Evolutionary conservation across 1,140 invertebrate species (phyloP).

Genomic region (Diplogasteroides magnus): DNA sequence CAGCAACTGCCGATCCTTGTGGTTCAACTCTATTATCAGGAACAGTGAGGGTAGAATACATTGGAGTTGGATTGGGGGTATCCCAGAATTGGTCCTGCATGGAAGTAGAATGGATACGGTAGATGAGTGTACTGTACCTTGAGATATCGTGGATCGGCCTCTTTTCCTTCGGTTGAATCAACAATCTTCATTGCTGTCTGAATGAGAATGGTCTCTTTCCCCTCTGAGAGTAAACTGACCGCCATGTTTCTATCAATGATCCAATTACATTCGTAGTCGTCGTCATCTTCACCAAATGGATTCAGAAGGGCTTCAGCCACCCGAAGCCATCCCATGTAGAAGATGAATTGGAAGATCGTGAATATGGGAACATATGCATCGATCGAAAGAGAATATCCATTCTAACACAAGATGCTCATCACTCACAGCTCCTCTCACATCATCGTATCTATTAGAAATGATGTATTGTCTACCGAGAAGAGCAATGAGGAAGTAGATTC

Average conservation of each 20-base stretch:
- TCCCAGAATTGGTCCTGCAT: not conserved
- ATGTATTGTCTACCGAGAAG: slow-evolving; percentile 27
- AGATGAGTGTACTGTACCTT: not conserved
- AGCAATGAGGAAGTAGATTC: slow-evolving; percentile 26
- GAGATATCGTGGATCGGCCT: not conserved
- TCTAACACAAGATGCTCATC: not conserved
- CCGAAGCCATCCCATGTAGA: slow-evolving; percentile 92
- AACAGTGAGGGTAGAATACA: not conserved
- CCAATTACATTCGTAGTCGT: slow-evolving; percentile 80
- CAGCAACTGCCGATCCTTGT: not conserved
- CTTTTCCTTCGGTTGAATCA: slow-evolving; percentile 5
- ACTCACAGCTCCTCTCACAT: not conserved
- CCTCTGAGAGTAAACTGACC: not conserved
- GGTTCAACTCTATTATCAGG: not conserved
- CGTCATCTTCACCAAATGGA: slow-evolving; percentile 88
- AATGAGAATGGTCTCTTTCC: not conserved
- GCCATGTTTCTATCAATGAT: slow-evolving; percentile 65
- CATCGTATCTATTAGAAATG: slow-evolving; percentile 2
- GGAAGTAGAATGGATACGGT: not conserved
- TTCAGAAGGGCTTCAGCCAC: slow-evolving; percentile 81
- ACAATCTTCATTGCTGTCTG: slow-evolving; percentile 22
- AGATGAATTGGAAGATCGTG: slow-evolving; percentile 76
- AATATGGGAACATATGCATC: slow-evolving; percentile 84
- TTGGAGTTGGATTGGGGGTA: not conserved
- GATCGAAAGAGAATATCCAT: slow-evolving; percentile 53